Base-by-base conservation (phyloP, 2,888 invertebrate genomes). In the Encarsia formosa region DNA sequence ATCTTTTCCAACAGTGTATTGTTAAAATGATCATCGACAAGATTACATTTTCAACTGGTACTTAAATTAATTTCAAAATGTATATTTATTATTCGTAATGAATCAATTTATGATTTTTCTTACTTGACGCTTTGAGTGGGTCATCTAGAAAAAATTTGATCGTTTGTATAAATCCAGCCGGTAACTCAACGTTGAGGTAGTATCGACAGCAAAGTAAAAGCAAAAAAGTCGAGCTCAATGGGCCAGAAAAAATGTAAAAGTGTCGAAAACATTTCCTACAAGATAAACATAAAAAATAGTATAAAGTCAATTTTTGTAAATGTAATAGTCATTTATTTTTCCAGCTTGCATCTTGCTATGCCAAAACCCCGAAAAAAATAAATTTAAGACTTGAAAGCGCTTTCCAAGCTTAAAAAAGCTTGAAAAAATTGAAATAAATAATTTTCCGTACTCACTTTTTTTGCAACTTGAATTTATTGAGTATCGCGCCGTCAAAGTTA, bases 161-260 rank as follows among this genome's bases (percentile, higher is more conserved):
- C 41, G 78, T 57, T 40, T 71, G 54, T 11, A 70, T 61, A 13
- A 85, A 59, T 68, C 75, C 76, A 38, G 75, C 70, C n/a, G 83
- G 79, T 9, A 82, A 76, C 43, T 68, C 60, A 32, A 69, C 69
- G 23, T 77, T 73, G 39, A 75, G 75, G 49, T 78, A 75, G 73
- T 81, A 84, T 41, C 78, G 76, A 43, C 71, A 59, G 31, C 78
- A 59, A 59, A 81, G 71, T 29, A 83, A 73, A n/a, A 72, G 57
- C 13, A 84, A 69, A 18, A 77, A 71, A 1, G 71, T 49, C n/a
- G 70, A 67, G 46, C 84, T 81, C 62, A 82, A 77, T 22, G 83
- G 59, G 2, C 82, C 76, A 0, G 89, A 84, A 65, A 86, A 84
- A 5, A 83, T 66, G 69, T 92, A 92, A 67, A 91, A 91, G 74